Base-by-base conservation (phyloP, 2,113 vertebrate species). In the Trogon surrucura region DNA sequence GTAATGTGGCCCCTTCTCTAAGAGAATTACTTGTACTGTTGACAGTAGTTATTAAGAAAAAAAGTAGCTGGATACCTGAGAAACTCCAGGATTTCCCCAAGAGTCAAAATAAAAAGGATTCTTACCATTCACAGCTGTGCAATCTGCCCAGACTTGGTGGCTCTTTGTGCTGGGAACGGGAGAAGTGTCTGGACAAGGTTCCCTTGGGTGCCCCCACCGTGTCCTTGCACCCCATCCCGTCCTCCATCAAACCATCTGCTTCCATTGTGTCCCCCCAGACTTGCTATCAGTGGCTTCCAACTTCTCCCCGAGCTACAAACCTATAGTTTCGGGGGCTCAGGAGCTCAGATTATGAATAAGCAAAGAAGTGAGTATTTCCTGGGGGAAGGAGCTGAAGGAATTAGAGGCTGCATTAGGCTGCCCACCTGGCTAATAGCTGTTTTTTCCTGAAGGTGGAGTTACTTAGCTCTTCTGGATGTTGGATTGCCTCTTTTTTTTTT, bases 171-270 rank as follows among this genome's bases (percentile, higher is more conserved):
- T 69, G 57, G 57, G 12, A 65, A 56, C 6, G 44, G 54, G 19
- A 30, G 19, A 70, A 53, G 8, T 0, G 18, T 57, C 26, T 18
- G 71, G 38, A 17, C 1, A 2, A 58, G 71, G n/a, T n/a, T 45
- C n/a, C 41, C 44, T 45, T 38, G 30, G 1, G 22, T 2, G 11
- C 10, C 18, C 21, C 21, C n/a, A 2, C 13, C 10, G 4, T 11
- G 1, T 51, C 62, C 62, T 25, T 3, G 44, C 3, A 1, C 25
- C 0, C 2, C 32, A 27, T 50, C 41, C 41, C 9, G 1, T 32
- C 32, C 32, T 11, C 25, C n/a, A 30, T 30, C 85, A 32, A 58
- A 30, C 61, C 73, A 10, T 11, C 29, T 13, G 0, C 22, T 32
- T 15, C 58, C 47, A 16, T 29, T 5, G 0, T 19, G 10, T 19